Conservation (phyloP, 2,888 invertebrate species). For the Pseudolycoriella hygida region DNA sequence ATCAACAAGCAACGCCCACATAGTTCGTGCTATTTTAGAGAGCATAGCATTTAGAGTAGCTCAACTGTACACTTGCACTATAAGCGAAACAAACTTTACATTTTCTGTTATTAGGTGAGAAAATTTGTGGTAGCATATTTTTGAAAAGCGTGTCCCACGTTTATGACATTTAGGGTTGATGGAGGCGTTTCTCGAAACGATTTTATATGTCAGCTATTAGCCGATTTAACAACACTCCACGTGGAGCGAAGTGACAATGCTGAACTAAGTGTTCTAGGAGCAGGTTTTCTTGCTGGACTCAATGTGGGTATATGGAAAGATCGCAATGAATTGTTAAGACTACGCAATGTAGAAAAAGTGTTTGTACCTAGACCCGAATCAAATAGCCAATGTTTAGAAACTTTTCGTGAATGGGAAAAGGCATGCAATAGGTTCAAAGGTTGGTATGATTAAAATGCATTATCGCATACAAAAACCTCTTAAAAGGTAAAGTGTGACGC, state of each 20-base stretch:
- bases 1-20: slow-evolving; percentile 55
- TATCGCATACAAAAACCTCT: no score
- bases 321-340: slow-evolving; percentile 41
- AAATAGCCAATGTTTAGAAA: slow-evolving; percentile 11
- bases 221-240: slow-evolving; percentile 57
- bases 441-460: no score
- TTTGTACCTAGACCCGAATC: slow-evolving; percentile 36
- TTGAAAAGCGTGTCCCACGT: no score
- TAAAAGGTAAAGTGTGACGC: no score
- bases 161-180: slow-evolving; percentile 51
- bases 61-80: slow-evolving; percentile 57
- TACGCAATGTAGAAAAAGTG: slow-evolving; percentile 39
- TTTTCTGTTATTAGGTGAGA: slow-evolving; percentile 42
- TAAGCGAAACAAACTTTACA: slow-evolving; percentile 43
- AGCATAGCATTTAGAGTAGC: slow-evolving; percentile 68
- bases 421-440: slow-evolving; percentile 23
- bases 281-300: slow-evolving; percentile 70
- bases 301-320: slow-evolving; percentile 57
- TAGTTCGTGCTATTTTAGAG: slow-evolving; percentile 70
- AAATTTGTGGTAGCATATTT: not conserved
- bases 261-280: slow-evolving; percentile 76
- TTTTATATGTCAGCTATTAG: slow-evolving; percentile 74
- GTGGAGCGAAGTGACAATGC: slow-evolving; percentile 56
- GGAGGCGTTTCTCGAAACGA: slow-evolving; percentile 94
- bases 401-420: slow-evolving; percentile 20